Evolutionary conservation across 2,113 vertebrate genomes (phyloP).

Genomic region (Formicarius rufipectus): DNA sequence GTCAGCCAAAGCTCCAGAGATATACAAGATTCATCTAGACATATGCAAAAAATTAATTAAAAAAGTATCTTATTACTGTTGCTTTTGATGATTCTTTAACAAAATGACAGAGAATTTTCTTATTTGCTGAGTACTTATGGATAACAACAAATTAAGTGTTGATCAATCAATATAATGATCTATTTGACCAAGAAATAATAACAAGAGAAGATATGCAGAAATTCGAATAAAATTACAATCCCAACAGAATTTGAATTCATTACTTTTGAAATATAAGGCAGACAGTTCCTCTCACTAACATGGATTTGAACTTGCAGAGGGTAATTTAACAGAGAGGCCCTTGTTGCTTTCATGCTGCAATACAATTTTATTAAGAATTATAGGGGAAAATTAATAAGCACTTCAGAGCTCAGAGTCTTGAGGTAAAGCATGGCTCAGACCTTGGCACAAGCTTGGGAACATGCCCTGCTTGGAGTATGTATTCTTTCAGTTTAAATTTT

Average conservation of each 20-base stretch:
- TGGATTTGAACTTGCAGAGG: slow-evolving; percentile 50
- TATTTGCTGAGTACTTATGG: slow-evolving; percentile 32
- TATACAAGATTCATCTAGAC: neutral
- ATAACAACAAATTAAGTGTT: slow-evolving; percentile 52
- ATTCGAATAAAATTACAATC: slow-evolving; percentile 63
- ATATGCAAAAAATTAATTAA: slow-evolving; percentile 19
- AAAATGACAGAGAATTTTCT: slow-evolving; percentile 8
- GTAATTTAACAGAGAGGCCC: slow-evolving; percentile 48
- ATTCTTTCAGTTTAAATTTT: slow-evolving; percentile 72
- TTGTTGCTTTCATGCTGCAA: slow-evolving; percentile 26
- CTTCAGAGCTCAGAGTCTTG: slow-evolving; percentile 60
- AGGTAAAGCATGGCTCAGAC: slow-evolving; percentile 30
- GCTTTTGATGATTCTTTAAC: slow-evolving; percentile 2
- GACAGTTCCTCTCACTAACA: slow-evolving; percentile 26
- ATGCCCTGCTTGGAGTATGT: slow-evolving; percentile 52
- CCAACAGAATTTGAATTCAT: slow-evolving; percentile 62
- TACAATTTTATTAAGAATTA: slow-evolving; percentile 55
- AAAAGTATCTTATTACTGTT: neutral
- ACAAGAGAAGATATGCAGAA: slow-evolving; percentile 9
- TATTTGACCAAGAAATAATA: slow-evolving; percentile 56
- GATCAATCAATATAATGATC: slow-evolving; percentile 61
- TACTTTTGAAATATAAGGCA: slow-evolving; percentile 59
- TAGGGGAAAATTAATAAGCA: slow-evolving; percentile 49
- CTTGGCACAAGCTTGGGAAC: slow-evolving; percentile 61
- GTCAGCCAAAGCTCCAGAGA: neutral